Conservation (phyloP, 2,113 vertebrate species). For the Elgaria multicarinata region DNA sequence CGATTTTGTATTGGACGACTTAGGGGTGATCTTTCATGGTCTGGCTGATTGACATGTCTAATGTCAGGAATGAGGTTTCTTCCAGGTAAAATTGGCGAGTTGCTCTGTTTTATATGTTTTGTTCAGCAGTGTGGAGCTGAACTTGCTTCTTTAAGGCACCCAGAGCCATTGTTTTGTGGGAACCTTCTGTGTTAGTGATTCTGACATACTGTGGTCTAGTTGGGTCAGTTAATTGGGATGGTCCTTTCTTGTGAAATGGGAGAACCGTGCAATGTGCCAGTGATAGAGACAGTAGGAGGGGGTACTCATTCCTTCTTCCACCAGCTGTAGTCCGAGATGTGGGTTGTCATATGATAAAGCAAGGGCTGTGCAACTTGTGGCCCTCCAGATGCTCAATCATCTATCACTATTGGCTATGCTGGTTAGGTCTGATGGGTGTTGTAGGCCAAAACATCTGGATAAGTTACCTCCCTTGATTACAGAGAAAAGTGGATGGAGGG, state of each 20-base stretch:
- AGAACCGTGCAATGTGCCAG: neutral
- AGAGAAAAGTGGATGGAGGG: neutral
- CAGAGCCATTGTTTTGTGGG: neutral
- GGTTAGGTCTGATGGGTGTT: no score
- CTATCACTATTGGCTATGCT: no score
- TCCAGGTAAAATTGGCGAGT: neutral
- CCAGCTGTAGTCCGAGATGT: neutral
- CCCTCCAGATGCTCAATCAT: no score
- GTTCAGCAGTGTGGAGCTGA: neutral
- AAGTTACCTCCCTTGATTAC: neutral
- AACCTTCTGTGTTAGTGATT: neutral
- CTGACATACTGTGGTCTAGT: neutral
- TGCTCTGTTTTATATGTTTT: neutral
- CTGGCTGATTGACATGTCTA: neutral
- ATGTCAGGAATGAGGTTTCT: neutral
- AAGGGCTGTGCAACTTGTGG: neutral
- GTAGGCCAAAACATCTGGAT: no score
- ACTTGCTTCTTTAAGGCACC: neutral
- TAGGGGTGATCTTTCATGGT: neutral
- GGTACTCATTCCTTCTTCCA: neutral
- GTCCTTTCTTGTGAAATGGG: neutral
- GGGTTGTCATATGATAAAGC: neutral
- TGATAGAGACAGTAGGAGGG: no score
- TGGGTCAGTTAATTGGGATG: neutral
- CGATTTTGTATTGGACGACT: neutral